Evolutionary conservation across 2,113 vertebrate species (phyloP), one percentile per base, ranked within the genome.

Genomic region (Zosterops hypoxanthus): DNA sequence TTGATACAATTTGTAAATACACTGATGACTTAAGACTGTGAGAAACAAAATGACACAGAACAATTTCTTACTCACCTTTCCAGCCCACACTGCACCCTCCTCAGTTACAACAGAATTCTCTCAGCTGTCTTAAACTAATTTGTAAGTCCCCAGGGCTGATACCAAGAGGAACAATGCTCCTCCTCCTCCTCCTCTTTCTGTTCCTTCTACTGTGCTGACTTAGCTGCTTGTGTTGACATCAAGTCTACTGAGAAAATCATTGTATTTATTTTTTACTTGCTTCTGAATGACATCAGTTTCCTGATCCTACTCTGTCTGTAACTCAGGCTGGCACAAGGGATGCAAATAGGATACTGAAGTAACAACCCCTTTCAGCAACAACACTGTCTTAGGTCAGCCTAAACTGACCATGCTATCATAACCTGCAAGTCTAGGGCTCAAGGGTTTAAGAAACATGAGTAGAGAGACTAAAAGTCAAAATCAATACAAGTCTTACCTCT

Each of bases 221-320:
- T 41, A 44, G 65, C 42, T 79, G 65, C 90, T 89, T 75, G 33
- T 82, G 70, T 77, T 60, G 49, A 57, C 78, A 46, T 52, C 71
- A 82, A 47, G 28, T 6, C 65, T 69, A 56, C 46, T 0, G 1
- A 72, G 75, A 83, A 94, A 94, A 90, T 76, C 0, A 60, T 52
- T 83, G 64, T 76, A 44, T 91, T 91, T 89, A 46, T 84, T 92
- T 96, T 93, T 76, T 0, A 82, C 39, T 93, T 14, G 3, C 65
- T 44, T 76, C 57, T 69, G 28, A 89, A 89, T 91, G 68, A 93
- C 90, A 87, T 94, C 73, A 85, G 82, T 90, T 96, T 96, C 92
- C 92, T 82, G 73, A 82, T 56, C n/a, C 63, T 76, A 57, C 70
- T 79, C 70, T 82, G 69, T 11, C 72, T 78, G 52, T 23, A 94